These are phyloP conservation scores for Panulirus ornatus DNA, from an alignment of 1,140 invertebrate species.

Conservation along the genomic window DNA sequence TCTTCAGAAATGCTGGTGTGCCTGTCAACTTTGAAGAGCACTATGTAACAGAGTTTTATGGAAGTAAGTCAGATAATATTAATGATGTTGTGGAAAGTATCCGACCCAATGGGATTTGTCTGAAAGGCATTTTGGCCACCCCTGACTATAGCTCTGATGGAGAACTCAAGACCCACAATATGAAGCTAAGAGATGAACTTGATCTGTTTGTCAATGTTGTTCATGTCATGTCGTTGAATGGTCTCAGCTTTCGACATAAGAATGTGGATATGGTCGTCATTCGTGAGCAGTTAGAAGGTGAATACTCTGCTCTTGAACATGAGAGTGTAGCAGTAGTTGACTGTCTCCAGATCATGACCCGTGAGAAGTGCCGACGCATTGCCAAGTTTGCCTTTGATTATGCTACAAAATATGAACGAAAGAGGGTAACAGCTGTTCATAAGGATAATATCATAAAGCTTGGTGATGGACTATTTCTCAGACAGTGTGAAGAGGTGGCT, in stretches of 20 bases:
- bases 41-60: conserved; percentile 95
- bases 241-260: conserved; percentile 92
- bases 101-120: conserved; percentile 93
- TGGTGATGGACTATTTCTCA: conserved; percentile 96
- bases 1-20: conserved; percentile 89
- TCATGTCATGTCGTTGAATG: conserved; percentile 94
- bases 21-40: conserved; percentile 94
- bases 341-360: conserved; percentile 97
- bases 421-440: conserved; percentile 97
- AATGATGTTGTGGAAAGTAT: conserved; percentile 95
- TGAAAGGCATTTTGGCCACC: conserved; percentile 97
- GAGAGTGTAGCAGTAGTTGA: conserved; percentile 98
- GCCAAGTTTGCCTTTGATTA: conserved; percentile 99
- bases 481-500: conserved; percentile 89
- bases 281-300: conserved; percentile 98
- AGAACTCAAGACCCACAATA: conserved; percentile 95
- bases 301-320: conserved; percentile 98
- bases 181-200: conserved; percentile 92
- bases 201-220: conserved; percentile 99
- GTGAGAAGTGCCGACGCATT: conserved; percentile 93
- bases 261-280: conserved; percentile 98
- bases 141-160: conserved; percentile 93
- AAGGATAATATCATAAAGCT: conserved; percentile 99
- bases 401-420: conserved; percentile 95
- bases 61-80: conserved; percentile 91